These are phyloP conservation scores for Petrocephalus schoutedeni DNA, from an alignment of 2,797 vertebrate species.

Conservation along the genomic window DNA sequence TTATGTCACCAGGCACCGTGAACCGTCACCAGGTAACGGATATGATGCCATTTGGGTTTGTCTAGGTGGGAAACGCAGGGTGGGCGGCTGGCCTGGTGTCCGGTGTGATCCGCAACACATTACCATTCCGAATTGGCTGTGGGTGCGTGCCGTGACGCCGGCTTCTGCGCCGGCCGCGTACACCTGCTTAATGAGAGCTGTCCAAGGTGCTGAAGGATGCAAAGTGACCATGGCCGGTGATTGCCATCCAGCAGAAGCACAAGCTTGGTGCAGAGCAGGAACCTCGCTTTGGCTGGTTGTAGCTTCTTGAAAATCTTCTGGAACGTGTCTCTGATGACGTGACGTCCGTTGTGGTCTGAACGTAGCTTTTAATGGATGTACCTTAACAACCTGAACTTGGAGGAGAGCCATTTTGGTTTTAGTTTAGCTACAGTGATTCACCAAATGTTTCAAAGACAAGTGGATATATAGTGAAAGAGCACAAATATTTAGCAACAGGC, in stretches of 20 bases:
- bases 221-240: background rate
- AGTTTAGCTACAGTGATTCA: background rate
- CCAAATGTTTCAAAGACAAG: background rate
- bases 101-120: background rate
- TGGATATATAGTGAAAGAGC: background rate
- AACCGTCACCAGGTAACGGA: background rate
- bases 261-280: background rate
- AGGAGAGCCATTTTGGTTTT: background rate
- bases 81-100: no score
- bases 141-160: no score
- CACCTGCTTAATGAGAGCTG: constrained; percentile 21
- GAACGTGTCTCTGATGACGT: background rate
- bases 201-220: constrained; percentile 29
- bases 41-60: background rate
- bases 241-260: background rate
- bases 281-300: background rate
- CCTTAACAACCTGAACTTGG: background rate
- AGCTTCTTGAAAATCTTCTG: background rate
- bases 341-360: background rate
- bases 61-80: background rate
- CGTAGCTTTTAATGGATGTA: background rate
- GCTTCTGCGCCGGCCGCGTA: background rate
- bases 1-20: background rate
- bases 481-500: background rate
- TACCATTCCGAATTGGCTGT: no score